phyloP scores from a whole-genome alignment of 2,888 invertebrate genomes.

The Drosophila subquinaria region DNA sequence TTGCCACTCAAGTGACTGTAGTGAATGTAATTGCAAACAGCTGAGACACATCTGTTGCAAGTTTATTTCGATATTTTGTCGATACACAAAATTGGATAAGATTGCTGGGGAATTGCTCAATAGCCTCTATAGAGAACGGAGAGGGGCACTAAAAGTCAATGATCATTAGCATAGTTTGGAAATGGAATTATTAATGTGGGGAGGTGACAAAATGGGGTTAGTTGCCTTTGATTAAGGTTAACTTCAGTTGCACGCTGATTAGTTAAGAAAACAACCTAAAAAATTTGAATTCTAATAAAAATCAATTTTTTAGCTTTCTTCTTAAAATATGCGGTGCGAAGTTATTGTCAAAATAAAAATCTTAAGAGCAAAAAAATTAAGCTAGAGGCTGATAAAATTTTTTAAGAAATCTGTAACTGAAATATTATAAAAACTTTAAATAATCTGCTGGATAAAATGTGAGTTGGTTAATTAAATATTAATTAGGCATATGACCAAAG shows the following conservation, averaged over 20 bases:
- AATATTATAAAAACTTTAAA: too few species aligned
- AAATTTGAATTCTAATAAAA: neutral
- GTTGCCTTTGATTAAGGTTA: slow-evolving; percentile 18
- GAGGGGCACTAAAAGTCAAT: slow-evolving; percentile 20
- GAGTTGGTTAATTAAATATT: too few species aligned
- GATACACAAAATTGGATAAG: slow-evolving; percentile 28
- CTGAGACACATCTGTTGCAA: slow-evolving; percentile 74
- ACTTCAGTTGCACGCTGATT: neutral
- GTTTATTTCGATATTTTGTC: slow-evolving; percentile 38
- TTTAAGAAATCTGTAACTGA: too few species aligned
- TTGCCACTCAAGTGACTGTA: slow-evolving; percentile 36
- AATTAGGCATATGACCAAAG: too few species aligned
- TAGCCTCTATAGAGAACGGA: too few species aligned
- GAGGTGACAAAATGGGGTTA: neutral
- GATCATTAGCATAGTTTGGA: slow-evolving; percentile 41
- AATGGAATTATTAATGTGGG: slow-evolving; percentile 1
- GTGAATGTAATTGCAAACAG: slow-evolving; percentile 70
- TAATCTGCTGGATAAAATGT: too few species aligned
- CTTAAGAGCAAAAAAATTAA: too few species aligned
- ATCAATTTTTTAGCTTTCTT: too few species aligned
- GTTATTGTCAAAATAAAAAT: too few species aligned
- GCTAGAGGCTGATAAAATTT: too few species aligned
- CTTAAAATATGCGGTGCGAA: too few species aligned
- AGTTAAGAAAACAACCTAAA: neutral
- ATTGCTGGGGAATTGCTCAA: slow-evolving; percentile 18